Conservation (phyloP, 2,888 invertebrate genomes). For the Erebia aethiops region DNA sequence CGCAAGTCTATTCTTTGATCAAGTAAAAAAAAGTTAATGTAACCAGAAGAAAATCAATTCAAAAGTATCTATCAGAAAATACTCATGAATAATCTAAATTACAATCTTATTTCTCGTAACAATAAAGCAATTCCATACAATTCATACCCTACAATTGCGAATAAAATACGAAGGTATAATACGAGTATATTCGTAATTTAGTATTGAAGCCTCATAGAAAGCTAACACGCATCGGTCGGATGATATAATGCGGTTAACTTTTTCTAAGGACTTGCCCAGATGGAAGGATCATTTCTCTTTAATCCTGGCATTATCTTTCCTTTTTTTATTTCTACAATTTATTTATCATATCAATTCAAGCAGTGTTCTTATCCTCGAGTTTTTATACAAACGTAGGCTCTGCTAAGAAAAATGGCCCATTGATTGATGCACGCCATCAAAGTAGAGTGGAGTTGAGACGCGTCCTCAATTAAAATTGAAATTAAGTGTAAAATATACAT, state of each 20-base stretch:
- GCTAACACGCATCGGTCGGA: constrained; percentile 50
- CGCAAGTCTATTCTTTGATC: no score
- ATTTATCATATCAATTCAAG: no score
- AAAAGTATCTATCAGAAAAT: no score
- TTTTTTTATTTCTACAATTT: no score
- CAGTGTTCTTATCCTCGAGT: no score
- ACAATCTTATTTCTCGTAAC: no score
- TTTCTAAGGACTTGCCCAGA: constrained; percentile 38
- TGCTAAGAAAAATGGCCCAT: not conserved
- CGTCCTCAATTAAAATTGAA: no score
- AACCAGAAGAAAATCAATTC: not conserved
- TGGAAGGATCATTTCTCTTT: not conserved
- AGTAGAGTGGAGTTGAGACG: no score
- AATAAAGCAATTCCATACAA: constrained; percentile 25
- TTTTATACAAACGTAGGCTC: not conserved
- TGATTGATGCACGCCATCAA: no score
- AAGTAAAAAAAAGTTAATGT: no score
- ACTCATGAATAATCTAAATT: no score
- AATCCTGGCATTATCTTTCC: not conserved
- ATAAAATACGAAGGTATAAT: constrained; percentile 24
- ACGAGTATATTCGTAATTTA: constrained; percentile 50
- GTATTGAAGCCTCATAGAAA: constrained; percentile 53
- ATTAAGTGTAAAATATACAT: no score
- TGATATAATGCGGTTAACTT: constrained; percentile 50
- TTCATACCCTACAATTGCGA: constrained; percentile 19